Evolutionary conservation across 2,113 vertebrate genomes (phyloP).

Genomic region (Anolis sagrei): DNA sequence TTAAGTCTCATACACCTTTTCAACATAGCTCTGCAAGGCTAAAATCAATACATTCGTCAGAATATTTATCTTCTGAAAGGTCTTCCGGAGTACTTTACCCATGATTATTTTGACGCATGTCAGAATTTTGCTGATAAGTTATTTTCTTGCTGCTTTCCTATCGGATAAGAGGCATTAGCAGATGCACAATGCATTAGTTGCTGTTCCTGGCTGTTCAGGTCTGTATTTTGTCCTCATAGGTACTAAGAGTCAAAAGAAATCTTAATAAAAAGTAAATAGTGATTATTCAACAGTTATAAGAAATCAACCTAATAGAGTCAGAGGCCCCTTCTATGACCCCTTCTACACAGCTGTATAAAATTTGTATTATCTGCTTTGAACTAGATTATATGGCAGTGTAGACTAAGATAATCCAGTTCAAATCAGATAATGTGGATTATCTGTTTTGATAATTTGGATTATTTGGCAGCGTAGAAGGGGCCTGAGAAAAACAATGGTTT

Average conservation of each 20-base stretch:
- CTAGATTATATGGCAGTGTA: no score
- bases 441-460: no score
- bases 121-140: constrained; percentile 40
- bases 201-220: background rate
- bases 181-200: background rate
- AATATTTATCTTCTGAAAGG: constrained; percentile 42
- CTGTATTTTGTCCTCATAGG: background rate
- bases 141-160: constrained; percentile 27
- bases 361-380: no score
- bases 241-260: background rate
- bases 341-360: no score
- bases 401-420: no score
- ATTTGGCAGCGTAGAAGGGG: no score
- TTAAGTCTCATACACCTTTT: background rate
- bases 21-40: constrained; percentile 13
- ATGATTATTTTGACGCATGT: constrained; percentile 29
- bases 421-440: no score
- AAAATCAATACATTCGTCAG: constrained; percentile 5
- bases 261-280: background rate
- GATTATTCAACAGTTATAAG: background rate
- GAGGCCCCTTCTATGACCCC: no score
- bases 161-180: constrained; percentile 11
- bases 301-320: background rate
- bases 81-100: background rate
- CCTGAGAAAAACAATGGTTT: background rate